Percentiles rank a stretch among this genome's conserved stretches.
These are phyloP conservation scores for Myotis davidii DNA, from an alignment of 2,113 vertebrate species.

Conservation along the genomic window DNA sequence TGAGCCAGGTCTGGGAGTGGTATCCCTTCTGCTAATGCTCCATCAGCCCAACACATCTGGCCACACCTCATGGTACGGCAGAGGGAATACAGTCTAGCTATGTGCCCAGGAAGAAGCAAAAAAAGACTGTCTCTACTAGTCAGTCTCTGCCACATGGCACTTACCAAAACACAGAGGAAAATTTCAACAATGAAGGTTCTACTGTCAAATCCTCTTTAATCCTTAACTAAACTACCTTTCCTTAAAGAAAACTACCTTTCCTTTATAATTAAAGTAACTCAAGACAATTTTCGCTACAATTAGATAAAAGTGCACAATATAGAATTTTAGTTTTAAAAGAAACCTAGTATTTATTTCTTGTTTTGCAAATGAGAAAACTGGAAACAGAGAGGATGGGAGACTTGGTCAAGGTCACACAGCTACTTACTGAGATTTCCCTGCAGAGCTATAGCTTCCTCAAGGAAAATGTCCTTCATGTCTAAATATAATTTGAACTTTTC, in stretches of 20 bases:
- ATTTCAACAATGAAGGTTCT: neutral
- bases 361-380: conserved; percentile 26
- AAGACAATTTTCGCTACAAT: neutral
- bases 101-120: neutral
- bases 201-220: neutral
- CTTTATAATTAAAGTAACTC: conserved; percentile 16
- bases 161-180: neutral
- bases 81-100: neutral
- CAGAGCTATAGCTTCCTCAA: neutral
- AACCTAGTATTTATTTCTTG: neutral
- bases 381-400: neutral
- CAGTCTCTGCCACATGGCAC: neutral
- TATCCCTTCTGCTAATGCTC: neutral
- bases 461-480: conserved; percentile 54
- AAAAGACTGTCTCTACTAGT: neutral
- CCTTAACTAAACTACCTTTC: neutral
- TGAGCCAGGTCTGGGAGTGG: neutral
- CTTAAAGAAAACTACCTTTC: neutral
- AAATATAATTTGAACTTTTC: conserved; percentile 39
- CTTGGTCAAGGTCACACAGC: neutral
- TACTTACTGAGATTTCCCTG: neutral
- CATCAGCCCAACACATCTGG: neutral
- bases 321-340: conserved; percentile 26
- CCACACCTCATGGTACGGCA: neutral
- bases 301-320: neutral